A percentile compares a stretch with the other conserved stretches of the same genome.
phyloP scores from a whole-genome alignment of 2,888 invertebrate genomes.

The Nomada ruficornis region DNA sequence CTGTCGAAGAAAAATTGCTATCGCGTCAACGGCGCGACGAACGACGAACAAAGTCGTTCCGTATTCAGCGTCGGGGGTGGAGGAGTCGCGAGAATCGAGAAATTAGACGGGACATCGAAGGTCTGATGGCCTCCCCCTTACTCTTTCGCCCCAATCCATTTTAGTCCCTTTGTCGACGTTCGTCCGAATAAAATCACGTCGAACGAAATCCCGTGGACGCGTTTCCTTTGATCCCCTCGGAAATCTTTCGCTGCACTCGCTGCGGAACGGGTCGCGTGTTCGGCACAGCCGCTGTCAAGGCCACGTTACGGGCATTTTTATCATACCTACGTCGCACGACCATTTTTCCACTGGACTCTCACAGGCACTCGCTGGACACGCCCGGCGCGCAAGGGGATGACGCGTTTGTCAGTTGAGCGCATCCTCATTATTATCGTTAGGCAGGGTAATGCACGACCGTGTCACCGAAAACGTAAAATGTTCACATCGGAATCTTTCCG shows the following conservation, averaged over 20 bases:
- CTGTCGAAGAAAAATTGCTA: constrained; percentile 1
- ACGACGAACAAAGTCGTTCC: neutral
- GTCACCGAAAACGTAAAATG: constrained; percentile 26
- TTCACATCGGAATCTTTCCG: constrained; percentile 24
- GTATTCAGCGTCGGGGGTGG: neutral
- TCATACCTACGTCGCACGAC: constrained; percentile 19
- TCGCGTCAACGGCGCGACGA: neutral
- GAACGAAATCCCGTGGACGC: constrained; percentile 43
- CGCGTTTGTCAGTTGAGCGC: constrained; percentile 64
- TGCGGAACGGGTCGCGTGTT: constrained; percentile 36
- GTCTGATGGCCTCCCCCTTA: neutral
- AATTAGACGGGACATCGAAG: constrained; percentile 18
- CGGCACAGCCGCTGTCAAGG: constrained; percentile 13
- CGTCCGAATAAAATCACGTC: constrained; percentile 47
- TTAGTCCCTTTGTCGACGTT: constrained; percentile 31
- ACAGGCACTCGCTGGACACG: neutral
- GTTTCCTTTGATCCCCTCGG: constrained; percentile 48
- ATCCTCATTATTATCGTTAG: constrained; percentile 66
- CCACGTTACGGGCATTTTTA: constrained; percentile 28
- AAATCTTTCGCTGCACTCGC: constrained; percentile 40
- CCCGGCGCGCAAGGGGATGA: constrained; percentile 46
- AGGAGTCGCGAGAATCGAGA: constrained; percentile 5
- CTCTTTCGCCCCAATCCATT: constrained; percentile 27
- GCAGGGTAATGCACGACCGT: constrained; percentile 19
- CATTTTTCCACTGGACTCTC: constrained; percentile 40